Base-by-base conservation (phyloP, 1,140 invertebrate species). In the Mycetomoellerius zeteki region DNA sequence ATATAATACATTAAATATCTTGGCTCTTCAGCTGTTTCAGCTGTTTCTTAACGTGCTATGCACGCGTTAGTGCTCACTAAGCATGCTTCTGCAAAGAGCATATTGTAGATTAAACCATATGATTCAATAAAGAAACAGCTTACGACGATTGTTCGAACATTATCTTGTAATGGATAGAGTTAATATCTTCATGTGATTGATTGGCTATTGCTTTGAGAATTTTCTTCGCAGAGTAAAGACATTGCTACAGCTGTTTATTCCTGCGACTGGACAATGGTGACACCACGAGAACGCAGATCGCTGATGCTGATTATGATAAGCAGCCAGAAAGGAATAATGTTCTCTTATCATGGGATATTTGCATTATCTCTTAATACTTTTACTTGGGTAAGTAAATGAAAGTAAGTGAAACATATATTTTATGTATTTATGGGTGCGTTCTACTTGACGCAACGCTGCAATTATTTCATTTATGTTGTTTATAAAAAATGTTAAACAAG, bases 161-260 rank as follows among this genome's bases (percentile, higher is more conserved):
- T 30, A 30, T 19, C 7, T 6, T 0, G 7, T 1, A 50, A 30
- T 52, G 24, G 0, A 0, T n/a, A n/a, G 3, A 65, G 7, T 54
- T 21, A 30, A 52, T 81, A 52, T 33, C 1, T 50, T 0, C 8
- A 4, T 2, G 0, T 0, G 1, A 8, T 27, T 2, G 1, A 33
- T 24, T 12, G 19, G 12, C 6, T 62, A 30, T 14, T n/a, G 27
- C 0, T 52, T 47, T 14, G 12, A 12, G 67, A 16, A 52, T 56
- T 54, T 47, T 0, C 24, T 69, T 60, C 6, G 2, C 30, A 86
- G 77, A 81, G 65, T 56, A 72, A 75, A 43, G 8, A 5, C 14
- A 71, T 86, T 12, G 37, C 52, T 2, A 33, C 3, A 12, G 85
- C 76, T 50, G 37, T 86, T 81, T 86, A 86, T 81, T 60, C 19